Conservation (phyloP, 2,888 invertebrate genomes). For the Epirrita christyi region DNA sequence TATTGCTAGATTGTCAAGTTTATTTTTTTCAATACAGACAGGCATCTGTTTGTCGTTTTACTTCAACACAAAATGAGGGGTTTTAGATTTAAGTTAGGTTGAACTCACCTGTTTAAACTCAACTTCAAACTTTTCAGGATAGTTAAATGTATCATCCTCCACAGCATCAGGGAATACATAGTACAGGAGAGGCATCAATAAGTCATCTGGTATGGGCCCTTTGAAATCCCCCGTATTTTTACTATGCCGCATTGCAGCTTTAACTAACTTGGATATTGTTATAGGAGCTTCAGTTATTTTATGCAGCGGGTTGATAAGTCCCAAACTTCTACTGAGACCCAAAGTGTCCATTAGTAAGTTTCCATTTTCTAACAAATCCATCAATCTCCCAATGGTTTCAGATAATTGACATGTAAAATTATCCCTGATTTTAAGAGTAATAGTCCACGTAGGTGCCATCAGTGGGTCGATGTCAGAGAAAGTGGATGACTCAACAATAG, state of each 20-base stretch:
- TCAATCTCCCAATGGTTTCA: constrained; percentile 89
- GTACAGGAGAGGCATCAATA: constrained; percentile 90
- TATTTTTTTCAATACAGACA: too few species aligned
- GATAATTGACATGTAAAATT: constrained; percentile 90
- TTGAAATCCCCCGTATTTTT: constrained; percentile 84
- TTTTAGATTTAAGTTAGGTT: neutral
- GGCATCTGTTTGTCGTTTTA: too few species aligned
- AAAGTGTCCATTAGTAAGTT: constrained; percentile 75
- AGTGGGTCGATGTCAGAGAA: constrained; percentile 95
- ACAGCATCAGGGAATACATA: constrained; percentile 96
- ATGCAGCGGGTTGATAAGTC: constrained; percentile 85
- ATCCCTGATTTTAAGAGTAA: constrained; percentile 87
- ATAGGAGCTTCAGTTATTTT: constrained; percentile 92
- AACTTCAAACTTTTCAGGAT: constrained; percentile 75
- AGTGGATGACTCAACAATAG: constrained; percentile 94
- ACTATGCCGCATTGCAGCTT: constrained; percentile 79
- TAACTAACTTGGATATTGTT: constrained; percentile 86
- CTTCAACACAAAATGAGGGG: too few species aligned
- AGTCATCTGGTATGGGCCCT: constrained; percentile 91
- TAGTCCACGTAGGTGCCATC: constrained; percentile 91
- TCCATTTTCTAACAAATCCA: constrained; percentile 86
- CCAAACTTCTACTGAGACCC: constrained; percentile 76
- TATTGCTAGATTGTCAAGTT: too few species aligned
- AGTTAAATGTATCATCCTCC: constrained; percentile 83
- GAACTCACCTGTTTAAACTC: constrained; percentile 71